Evolutionary conservation across 1,140 invertebrate species (phyloP).

Genomic region (Drosophila asahinai): DNA sequence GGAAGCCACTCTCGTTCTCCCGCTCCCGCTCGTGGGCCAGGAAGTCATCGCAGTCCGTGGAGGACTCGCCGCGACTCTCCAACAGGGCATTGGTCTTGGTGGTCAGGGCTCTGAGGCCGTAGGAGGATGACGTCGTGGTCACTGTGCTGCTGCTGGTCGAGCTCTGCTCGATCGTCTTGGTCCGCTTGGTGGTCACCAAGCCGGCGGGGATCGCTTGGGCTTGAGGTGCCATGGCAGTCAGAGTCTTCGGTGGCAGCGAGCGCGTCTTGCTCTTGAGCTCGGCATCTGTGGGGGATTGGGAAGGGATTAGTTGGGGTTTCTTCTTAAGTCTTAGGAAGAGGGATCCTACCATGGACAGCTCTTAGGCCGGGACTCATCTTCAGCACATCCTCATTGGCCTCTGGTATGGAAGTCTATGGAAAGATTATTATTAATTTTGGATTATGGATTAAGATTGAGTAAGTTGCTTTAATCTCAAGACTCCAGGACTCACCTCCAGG

Average conservation of each 20-base stretch:
- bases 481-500: conserved; percentile 85
- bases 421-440: too few relatives aligned
- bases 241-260: conserved; percentile 87
- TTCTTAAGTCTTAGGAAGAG: neutral
- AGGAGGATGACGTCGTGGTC: conserved; percentile 38
- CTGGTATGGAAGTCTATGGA: conserved; percentile 88
- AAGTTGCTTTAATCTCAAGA: neutral
- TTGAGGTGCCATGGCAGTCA: conserved; percentile 44
- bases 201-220: conserved; percentile 15
- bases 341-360: conserved; percentile 52
- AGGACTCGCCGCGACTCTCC: conserved; percentile 64
- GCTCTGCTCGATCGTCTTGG: conserved; percentile 53
- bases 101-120: conserved; percentile 51
- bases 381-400: conserved; percentile 89
- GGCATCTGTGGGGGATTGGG: conserved; percentile 32
- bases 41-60: conserved; percentile 66
- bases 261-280: conserved; percentile 88
- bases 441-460: neutral
- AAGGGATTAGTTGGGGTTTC: neutral
- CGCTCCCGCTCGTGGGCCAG: conserved; percentile 2
- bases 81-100: conserved; percentile 52
- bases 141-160: conserved; percentile 20
- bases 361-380: conserved; percentile 84
- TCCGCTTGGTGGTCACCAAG: conserved; percentile 34
- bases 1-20: conserved; percentile 87